Base-by-base conservation (phyloP, 2,797 vertebrate species). In the Kryptopterus vitreolus region DNA sequence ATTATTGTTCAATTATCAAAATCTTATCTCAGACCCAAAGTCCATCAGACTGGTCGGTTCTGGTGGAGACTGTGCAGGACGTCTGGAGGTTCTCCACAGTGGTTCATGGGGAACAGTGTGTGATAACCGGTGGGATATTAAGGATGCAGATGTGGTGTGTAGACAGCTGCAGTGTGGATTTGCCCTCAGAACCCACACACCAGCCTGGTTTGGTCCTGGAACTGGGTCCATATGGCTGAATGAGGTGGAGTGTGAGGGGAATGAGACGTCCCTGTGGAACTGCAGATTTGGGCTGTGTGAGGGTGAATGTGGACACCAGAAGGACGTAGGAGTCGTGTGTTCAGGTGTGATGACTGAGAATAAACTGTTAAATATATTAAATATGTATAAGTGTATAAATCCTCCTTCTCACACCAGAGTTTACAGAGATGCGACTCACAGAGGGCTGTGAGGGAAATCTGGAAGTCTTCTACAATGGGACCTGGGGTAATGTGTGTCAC, bases 401-500 rank as follows among this genome's bases (percentile, higher is more conserved):
- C 13, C 3, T 78, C 1, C 11, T 52, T 12, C 6, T 57, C 16
- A 2, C 22, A 9, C 11, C 62, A 81, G n/a, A 52, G n/a, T 66
- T 35, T 43, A 70, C 68, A 31, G 76, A 58, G 53, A 72, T 73
- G 13, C 63, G 63, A 12, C 70, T 82, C 10, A 68, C 35, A 6
- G 48, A 20, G 29, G 57, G 58, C 31, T 79, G 69, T 26, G 13
- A 66, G 31, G 61, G 76, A 31, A 77, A 55, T 66, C 76, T 77
- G 76, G 76, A 92, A 77, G 75, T 93, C 62, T 90, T 90, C 86
- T 90, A 92, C 62, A 77, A 0, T 90, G 90, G 3, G 79, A 48
- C 76, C 63, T 78, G 76, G 58, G 70, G 70, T 38, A 57, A 80
- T 29, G 69, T 73, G 24, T 75, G 48, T 53, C 1, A 35, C 18